A percentile compares a stretch with the other conserved stretches of the same genome.
Evolutionary conservation across 2,888 invertebrate genomes (phyloP).

Genomic region (Tanypteryx hageni): DNA sequence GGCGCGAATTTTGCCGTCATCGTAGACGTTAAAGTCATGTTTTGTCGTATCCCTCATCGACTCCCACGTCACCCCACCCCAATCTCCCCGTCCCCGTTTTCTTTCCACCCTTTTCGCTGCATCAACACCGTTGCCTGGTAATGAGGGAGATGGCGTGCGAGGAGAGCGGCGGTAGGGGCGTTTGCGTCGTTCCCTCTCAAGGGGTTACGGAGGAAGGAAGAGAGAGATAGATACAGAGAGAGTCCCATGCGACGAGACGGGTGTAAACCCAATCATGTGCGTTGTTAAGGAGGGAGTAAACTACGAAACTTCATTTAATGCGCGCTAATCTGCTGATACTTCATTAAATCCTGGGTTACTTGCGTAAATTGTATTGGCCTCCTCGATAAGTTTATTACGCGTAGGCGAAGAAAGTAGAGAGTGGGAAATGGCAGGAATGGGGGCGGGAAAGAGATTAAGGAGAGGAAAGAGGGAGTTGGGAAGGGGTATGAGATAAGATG

Average conservation of each 20-base stretch:
- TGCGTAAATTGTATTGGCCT: not conserved
- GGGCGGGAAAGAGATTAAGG: not conserved
- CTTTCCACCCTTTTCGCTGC: too few species aligned
- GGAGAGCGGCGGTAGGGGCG: too few species aligned
- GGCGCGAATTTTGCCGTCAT: not conserved
- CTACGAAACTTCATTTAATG: conserved; percentile 14
- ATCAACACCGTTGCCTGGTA: too few species aligned
- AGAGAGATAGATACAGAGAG: too few species aligned
- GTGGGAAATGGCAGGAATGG: not conserved
- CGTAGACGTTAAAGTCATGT: not conserved
- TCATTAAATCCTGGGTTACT: conserved; percentile 24
- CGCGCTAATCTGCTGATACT: conserved; percentile 22
- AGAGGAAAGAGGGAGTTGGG: not conserved
- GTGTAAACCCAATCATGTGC: conserved; percentile 10
- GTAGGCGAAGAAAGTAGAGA: too few species aligned
- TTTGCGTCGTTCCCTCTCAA: too few species aligned
- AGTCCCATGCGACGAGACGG: not conserved
- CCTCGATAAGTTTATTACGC: not conserved
- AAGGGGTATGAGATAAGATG: too few species aligned
- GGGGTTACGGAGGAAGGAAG: too few species aligned
- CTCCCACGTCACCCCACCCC: not conserved
- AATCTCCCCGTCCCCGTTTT: too few species aligned
- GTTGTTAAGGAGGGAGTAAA: conserved; percentile 20
- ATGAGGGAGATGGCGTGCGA: too few species aligned
- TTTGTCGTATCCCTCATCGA: not conserved